Percentiles rank a stretch among this genome's conserved stretches.
Conservation (phyloP, 2,113 vertebrate genomes). For the Calidris pygmaea region DNA sequence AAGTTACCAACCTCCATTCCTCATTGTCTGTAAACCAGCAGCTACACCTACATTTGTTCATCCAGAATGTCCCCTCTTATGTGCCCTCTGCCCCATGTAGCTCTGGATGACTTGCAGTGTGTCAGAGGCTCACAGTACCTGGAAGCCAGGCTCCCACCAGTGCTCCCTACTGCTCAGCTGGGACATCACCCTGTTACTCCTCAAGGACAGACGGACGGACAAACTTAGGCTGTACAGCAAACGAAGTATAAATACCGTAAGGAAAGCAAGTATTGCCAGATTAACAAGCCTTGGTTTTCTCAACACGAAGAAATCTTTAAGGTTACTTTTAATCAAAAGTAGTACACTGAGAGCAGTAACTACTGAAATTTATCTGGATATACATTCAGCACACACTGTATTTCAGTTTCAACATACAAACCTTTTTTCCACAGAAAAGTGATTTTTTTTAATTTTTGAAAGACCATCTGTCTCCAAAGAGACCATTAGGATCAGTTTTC, state of each 20-base stretch:
- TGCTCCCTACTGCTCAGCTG: neutral
- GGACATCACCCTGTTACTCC: neutral
- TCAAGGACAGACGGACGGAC: rapidly evolving
- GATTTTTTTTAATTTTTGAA: conserved; percentile 5
- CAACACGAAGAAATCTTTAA: neutral
- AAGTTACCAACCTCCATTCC: neutral
- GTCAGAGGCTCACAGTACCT: too few relatives aligned
- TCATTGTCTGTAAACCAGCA: neutral
- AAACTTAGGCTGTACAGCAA: neutral
- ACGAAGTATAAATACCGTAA: neutral
- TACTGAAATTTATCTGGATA: neutral
- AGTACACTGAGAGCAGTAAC: neutral
- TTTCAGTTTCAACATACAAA: neutral
- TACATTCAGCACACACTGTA: neutral
- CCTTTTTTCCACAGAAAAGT: neutral
- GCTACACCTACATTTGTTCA: neutral
- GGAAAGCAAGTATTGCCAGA: neutral
- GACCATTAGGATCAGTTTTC: conserved; percentile 26
- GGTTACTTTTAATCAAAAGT: neutral
- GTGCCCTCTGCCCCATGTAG: neutral
- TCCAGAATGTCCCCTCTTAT: rapidly evolving
- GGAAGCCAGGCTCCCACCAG: neutral
- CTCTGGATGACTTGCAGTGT: neutral
- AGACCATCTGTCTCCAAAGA: conserved; percentile 38
- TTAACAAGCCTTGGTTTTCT: neutral